Evolutionary conservation across 2,888 invertebrate species (phyloP).

Genomic region (Cosmopolites sordidus): DNA sequence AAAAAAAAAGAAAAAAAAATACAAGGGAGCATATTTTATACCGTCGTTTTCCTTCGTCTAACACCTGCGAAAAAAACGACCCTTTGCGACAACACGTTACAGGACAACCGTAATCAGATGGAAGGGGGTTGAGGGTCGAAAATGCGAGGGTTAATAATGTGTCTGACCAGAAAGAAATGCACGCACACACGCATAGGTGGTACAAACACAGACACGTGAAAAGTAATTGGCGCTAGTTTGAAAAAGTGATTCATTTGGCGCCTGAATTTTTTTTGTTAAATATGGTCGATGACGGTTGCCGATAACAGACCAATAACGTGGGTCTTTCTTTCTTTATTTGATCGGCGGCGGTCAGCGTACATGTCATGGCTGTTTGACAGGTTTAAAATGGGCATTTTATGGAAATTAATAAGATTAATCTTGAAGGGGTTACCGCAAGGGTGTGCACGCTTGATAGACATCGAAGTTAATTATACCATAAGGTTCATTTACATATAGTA

Average conservation of each 20-base stretch:
- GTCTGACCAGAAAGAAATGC: conserved; percentile 4
- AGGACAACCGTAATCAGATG: conserved; percentile 19
- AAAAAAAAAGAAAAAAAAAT: background rate
- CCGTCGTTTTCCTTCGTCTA: conserved; percentile 14
- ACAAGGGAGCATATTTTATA: background rate
- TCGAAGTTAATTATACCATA: background rate
- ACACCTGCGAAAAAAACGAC: conserved; percentile 22
- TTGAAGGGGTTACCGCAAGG: conserved; percentile 6
- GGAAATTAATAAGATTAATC: conserved; percentile 15
- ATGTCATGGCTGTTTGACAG: background rate
- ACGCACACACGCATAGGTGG: background rate
- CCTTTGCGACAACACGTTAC: conserved; percentile 19
- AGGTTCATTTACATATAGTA: conserved; percentile 1
- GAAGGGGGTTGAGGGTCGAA: conserved; percentile 11
- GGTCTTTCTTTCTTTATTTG: no score
- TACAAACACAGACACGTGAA: no score
- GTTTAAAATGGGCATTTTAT: conserved; percentile 11
- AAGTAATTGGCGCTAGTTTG: no score
- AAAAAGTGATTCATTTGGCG: no score
- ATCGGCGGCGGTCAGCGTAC: no score
- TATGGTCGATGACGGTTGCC: no score
- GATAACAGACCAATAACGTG: no score
- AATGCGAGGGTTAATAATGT: conserved; percentile 23
- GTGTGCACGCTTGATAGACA: background rate
- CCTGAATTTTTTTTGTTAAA: no score